Conservation (phyloP, 2,113 vertebrate species). For the Podarcis muralis region DNA sequence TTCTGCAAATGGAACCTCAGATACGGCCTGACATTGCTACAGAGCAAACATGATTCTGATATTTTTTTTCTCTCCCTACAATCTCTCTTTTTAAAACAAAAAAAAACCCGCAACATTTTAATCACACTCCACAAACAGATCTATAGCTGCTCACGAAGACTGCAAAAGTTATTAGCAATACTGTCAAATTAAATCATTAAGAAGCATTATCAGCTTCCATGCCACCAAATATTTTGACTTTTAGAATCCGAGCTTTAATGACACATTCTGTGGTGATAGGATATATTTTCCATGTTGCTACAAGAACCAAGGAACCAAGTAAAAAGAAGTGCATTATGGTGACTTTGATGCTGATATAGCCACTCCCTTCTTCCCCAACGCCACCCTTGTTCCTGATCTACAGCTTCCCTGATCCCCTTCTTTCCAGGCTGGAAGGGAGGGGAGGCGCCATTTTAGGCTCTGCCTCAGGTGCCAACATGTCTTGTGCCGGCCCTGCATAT, state of each 20-base stretch:
- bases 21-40: conserved; percentile 19
- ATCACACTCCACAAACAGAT: conserved; percentile 52
- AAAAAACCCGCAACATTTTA: conserved; percentile 47
- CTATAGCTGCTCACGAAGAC: conserved; percentile 37
- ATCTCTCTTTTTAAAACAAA: conserved; percentile 6
- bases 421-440: no score
- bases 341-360: background rate
- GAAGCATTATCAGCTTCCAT: conserved; percentile 1
- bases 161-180: conserved; percentile 50
- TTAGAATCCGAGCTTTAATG: conserved; percentile 6
- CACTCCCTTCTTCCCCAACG: background rate
- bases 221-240: conserved; percentile 25
- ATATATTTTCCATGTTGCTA: background rate
- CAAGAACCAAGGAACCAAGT: background rate
- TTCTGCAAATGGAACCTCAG: background rate
- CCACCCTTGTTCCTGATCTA: no score
- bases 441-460: no score
- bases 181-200: conserved; percentile 19
- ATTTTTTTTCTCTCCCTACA: background rate
- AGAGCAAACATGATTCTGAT: background rate
- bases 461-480: no score
- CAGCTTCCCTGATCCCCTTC: no score
- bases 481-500: no score
- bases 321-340: background rate
- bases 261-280: conserved; percentile 14